Percentiles rank a stretch among this genome's conserved stretches.
Evolutionary conservation across 2,888 invertebrate species (phyloP).

Genomic region (Lasius platythorax): DNA sequence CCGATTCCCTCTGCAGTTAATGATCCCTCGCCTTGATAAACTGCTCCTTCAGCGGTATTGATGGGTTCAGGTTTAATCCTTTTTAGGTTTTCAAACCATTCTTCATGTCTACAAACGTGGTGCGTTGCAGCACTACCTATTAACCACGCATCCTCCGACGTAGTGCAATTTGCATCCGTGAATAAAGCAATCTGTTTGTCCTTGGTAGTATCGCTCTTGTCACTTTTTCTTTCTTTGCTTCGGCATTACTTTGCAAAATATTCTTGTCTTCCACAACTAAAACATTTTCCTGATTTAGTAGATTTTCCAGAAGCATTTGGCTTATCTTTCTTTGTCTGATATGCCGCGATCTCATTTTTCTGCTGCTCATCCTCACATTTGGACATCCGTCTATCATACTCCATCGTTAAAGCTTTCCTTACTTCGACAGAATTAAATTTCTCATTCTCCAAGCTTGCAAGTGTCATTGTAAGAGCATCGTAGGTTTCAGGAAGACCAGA

Average conservation of each 20-base stretch:
- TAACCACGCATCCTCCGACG: background rate
- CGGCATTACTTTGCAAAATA: background rate
- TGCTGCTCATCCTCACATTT: too few relatives aligned
- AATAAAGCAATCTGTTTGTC: background rate
- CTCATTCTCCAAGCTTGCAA: conserved; percentile 3
- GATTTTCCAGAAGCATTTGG: too few relatives aligned
- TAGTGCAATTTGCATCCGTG: background rate
- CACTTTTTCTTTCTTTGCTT: background rate
- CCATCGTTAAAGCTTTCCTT: too few relatives aligned
- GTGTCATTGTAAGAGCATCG: conserved; percentile 4
- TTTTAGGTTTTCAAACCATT: background rate
- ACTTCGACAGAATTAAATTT: background rate
- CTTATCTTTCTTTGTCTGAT: too few relatives aligned
- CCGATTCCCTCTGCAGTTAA: background rate
- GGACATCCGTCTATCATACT: too few relatives aligned
- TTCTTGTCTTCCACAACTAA: too few relatives aligned
- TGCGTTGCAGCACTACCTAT: background rate
- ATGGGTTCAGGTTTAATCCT: background rate
- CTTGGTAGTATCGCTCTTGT: background rate
- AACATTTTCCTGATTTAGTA: too few relatives aligned
- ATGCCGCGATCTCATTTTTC: too few relatives aligned
- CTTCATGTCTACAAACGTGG: background rate
- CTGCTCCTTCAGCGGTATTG: background rate
- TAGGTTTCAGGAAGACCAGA: conserved; percentile 31
- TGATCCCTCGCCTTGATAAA: background rate